Evolutionary conservation across 2,113 vertebrate genomes (phyloP).

Genomic region (Spea bombifrons): DNA sequence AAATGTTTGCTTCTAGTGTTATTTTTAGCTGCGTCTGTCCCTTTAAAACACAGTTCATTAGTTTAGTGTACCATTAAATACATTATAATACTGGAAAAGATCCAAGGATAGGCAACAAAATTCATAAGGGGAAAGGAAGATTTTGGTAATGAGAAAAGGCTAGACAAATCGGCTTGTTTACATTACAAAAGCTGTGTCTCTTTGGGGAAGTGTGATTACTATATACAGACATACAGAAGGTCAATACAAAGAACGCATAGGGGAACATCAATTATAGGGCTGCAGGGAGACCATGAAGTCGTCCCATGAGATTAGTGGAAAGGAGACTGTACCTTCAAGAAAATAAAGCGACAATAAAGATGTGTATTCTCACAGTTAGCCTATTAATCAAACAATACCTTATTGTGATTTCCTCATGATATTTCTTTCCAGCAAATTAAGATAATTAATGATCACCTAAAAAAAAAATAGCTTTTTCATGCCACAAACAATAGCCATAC

Average conservation of each 20-base stretch:
- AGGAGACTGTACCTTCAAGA: neutral
- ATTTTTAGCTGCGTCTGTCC: neutral
- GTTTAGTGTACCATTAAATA: neutral
- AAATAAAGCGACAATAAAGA: neutral
- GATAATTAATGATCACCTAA: neutral
- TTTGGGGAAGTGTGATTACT: neutral
- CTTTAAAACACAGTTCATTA: neutral
- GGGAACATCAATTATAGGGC: neutral
- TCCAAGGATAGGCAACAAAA: neutral
- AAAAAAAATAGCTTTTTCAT: neutral
- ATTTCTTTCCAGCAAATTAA: neutral
- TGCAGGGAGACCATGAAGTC: neutral
- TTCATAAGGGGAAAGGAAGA: neutral
- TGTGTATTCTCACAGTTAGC: neutral
- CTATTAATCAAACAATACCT: neutral
- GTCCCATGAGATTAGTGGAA: neutral
- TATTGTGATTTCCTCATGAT: too few relatives aligned
- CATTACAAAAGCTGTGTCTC: neutral
- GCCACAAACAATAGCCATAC: neutral
- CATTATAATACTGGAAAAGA: neutral
- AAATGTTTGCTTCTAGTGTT: neutral
- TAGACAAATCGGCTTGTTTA: neutral
- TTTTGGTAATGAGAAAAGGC: neutral
- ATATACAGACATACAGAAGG: neutral
- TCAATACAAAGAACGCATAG: neutral